Base-by-base conservation (phyloP, 2,888 invertebrate species). In the Glaucopsyche alexis region DNA sequence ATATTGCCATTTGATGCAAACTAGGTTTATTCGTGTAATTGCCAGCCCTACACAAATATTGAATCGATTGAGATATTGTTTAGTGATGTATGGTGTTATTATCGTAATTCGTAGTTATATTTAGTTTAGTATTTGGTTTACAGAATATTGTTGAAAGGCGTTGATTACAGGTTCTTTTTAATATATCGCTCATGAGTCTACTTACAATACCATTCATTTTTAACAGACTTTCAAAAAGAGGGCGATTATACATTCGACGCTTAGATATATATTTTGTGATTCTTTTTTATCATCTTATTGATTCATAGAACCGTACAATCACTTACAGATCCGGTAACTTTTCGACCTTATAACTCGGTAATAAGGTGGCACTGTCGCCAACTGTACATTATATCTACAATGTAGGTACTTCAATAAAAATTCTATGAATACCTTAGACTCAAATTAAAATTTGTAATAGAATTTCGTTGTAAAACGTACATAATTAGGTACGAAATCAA, bases 401-500 rank as follows among this genome's bases (percentile, higher is more conserved):
- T 29, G 29, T 42, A 5, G 42, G 14, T 60, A 69, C 47, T 47
- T 64, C 5, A 49, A 19, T 47, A 19, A 71, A 45, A 49, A 73
- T 60, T 38, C 60, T 60, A 60, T 71, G 60, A 50, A 71, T 42
- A 71, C 52, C 42, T 55, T 9, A 47, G 49, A 67, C 42, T 13
- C 13, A 66, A 50, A 45, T 67, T 52, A 42, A 38, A 67, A 49
- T 49, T 55, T 49, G 13, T 40, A 73, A 45, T 66, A 66, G 65
- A 71, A 60, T 73, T 65, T 74, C 65, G 47, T 52, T n/a, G 83
- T 84, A 83, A 86, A 86, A 83, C 87, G 84, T 85, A 87, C 85
- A 86, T 87, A 91, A 92, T 92, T 91, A 91, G 89, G 86, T 87
- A 80, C 81, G 82, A 88, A 92, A 92, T 91, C 92, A 92, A 91